Percentiles rank a stretch among this genome's conserved stretches.
These are phyloP conservation scores for Coracias cyanogaster DNA, from an alignment of 2,797 vertebrate genomes.

Conservation along the genomic window DNA sequence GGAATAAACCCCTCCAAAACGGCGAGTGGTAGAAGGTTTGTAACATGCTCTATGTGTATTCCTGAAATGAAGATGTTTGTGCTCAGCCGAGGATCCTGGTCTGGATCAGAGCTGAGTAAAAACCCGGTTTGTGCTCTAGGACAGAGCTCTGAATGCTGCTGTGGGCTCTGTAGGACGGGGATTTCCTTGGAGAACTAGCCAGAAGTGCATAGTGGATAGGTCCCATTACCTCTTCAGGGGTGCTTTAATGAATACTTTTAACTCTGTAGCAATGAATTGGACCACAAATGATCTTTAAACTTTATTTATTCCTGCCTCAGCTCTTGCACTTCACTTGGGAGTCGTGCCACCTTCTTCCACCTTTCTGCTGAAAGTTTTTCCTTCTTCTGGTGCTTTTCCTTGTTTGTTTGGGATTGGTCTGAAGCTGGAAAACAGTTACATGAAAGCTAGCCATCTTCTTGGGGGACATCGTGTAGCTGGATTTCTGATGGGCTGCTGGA, in stretches of 20 bases:
- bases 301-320: not conserved
- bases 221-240: not conserved
- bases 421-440: not conserved
- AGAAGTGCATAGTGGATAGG: not conserved
- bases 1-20: not conserved
- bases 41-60: accelerated
- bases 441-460: not conserved
- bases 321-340: not conserved
- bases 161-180: not conserved
- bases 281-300: not conserved
- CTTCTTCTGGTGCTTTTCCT: not conserved
- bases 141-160: not conserved
- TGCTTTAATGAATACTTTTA: not conserved
- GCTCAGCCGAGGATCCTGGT: not conserved
- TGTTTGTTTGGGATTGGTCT: not conserved
- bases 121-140: not conserved
- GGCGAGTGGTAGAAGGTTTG: not conserved
- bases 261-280: not conserved
- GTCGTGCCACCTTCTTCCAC: not conserved
- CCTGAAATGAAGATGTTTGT: not conserved
- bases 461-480: not conserved
- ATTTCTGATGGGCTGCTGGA: not conserved
- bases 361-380: not conserved
- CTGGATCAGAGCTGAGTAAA: not conserved
- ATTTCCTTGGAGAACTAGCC: not conserved